Base-by-base conservation (phyloP, 1,140 invertebrate species). In the Zophobas morio region DNA sequence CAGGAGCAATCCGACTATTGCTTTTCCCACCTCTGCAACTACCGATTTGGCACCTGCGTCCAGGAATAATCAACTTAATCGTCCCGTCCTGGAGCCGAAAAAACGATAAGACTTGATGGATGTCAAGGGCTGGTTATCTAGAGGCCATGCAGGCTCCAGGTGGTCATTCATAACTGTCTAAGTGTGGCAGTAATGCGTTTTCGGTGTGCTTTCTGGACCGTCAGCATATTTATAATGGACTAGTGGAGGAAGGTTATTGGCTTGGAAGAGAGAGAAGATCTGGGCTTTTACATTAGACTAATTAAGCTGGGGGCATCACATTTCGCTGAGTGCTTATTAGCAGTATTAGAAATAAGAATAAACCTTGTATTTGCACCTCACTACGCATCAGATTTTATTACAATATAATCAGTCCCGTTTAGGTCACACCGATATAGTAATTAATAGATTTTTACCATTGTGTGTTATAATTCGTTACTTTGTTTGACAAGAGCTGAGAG, bases 151-250 rank as follows among this genome's bases (percentile, higher is more conserved):
- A 63, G 60, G 37, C 60, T 66, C 60, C 60, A 42, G 60, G 60
- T 66, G 57, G 57, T 63, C 57, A 63, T 63, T 63, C 57, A 63
- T 63, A 63, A 63, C 57, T 39, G 57, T 63, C 36, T 37, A 63
- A 63, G 57, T 39, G 36, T 63, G 60, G 37, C 60, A 33, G 39
- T 57, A 57, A 57, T 57, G 54, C 54, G 54, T 57, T 57, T 57
- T 57, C 54, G 33, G 54, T 57, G 54, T 57, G 54, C 54, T 57
- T 57, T 57, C 54, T 57, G 32, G 54, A 57, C 33, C 20, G 60
- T 66, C 60, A 66, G 60, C 60, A 46, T 37, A 66, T 46, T 66
- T 57, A 57, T 57, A 57, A 57, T 57, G 54, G 54, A 35, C 3
- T 46, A 4, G 42, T 46, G 42, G 8, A 3, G 3, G 42, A 3